Percentiles rank a stretch among this genome's conserved stretches.
phyloP scores from a whole-genome alignment of 2,113 vertebrate genomes.

The Hypomesus transpacificus region DNA sequence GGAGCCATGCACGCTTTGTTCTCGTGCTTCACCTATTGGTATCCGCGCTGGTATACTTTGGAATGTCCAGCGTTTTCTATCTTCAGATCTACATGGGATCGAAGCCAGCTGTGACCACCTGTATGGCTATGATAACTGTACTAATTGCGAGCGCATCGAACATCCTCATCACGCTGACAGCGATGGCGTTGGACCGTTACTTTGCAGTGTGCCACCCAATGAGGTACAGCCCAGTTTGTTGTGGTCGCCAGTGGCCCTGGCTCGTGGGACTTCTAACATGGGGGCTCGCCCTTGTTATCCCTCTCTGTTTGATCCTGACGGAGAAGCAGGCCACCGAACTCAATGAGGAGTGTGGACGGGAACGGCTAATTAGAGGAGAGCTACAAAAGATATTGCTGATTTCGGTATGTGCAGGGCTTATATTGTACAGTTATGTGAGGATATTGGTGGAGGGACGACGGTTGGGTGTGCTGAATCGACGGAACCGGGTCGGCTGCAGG shows the following conservation, averaged over 20 bases:
- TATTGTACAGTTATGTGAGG: conserved; percentile 69
- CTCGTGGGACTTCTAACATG: conserved; percentile 62
- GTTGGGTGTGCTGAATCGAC: conserved; percentile 66
- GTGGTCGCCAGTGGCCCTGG: conserved; percentile 58
- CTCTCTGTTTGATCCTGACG: conserved; percentile 43
- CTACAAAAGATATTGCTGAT: conserved; percentile 64
- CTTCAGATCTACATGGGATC: conserved; percentile 55
- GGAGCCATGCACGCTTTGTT: conserved; percentile 70
- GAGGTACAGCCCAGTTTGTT: conserved; percentile 56
- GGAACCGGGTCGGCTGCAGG: conserved; percentile 63
- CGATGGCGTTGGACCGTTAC: conserved; percentile 74
- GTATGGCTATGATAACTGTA: conserved; percentile 53
- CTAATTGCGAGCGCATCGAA: conserved; percentile 69
- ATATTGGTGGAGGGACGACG: conserved; percentile 66
- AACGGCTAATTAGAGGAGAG: conserved; percentile 45
- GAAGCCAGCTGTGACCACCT: conserved; percentile 14
- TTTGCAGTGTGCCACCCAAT: conserved; percentile 72
- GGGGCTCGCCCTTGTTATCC: conserved; percentile 60
- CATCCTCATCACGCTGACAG: conserved; percentile 73
- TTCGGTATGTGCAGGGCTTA: conserved; percentile 57
- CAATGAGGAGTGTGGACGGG: conserved; percentile 29
- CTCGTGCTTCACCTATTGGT: conserved; percentile 71
- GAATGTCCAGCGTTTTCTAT: conserved; percentile 65
- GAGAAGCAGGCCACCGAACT: accelerated
- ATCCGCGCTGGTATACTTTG: conserved; percentile 66